Base-by-base conservation (phyloP, 2,888 invertebrate species). In the Gymnosoma rotundatum region DNA sequence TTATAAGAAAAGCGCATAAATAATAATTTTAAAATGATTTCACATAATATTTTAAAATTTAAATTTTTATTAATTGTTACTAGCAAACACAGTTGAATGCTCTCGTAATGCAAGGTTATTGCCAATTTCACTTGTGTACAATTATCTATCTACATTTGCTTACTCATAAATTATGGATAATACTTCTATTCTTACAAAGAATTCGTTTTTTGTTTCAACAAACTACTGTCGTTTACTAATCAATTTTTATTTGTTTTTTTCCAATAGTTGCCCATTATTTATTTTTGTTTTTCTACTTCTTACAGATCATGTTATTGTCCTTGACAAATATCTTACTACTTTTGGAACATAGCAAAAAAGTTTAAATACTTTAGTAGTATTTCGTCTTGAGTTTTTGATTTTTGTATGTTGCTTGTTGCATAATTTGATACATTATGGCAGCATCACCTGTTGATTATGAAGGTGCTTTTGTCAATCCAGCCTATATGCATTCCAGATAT, bases 291-390 rank as follows among this genome's bases (percentile, higher is more conserved):
- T 58, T 82, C 72, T 54, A 61, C 32, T 48, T 25, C 21, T 83
- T 80, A 12, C 78, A 86, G 86, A 85, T 60, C 83, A 83, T 86
- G 78, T 52, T 73, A 83, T 85, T 83, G 85, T 78, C 81, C 83
- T 76, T 83, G 79, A 78, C 83, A 63, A 86, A 86, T 60, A 86
- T 84, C 67, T 72, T 86, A 54, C 54, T 73, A 61, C 83, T 86
- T 64, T 74, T 74, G 74, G 78, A 85, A 75, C 86, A 75, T 58
- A 86, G 83, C 73, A 83, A 86, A 79, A 86, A 83, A 76, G 72
- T 82, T 61, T 81, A 79, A 78, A 32, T 10, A 83, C 56, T 32
- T 60, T 18, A 36, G 36, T 48, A n/a, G 8, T 21, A 21, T 67
- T 20, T 21, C 12, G 18, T 20, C 32, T 20, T 20, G 52, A 16